Evolutionary conservation across 2,113 vertebrate species (phyloP).

Genomic region (Triplophysa tibetana): DNA sequence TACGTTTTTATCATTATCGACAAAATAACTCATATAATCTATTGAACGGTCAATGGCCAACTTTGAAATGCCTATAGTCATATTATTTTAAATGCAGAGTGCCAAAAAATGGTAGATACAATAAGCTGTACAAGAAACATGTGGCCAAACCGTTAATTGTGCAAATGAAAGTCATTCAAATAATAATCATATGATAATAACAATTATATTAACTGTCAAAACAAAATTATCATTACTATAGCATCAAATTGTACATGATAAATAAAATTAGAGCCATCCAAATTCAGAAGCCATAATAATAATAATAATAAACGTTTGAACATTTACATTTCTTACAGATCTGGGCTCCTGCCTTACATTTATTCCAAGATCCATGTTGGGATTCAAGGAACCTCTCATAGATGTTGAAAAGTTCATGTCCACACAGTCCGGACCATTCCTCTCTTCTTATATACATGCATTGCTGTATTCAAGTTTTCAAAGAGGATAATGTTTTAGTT

Average conservation of each 20-base stretch:
- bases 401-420: slow-evolving; percentile 65
- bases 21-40: slow-evolving; percentile 73
- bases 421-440: slow-evolving; percentile 33
- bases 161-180: slow-evolving; percentile 77
- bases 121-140: slow-evolving; percentile 68
- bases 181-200: slow-evolving; percentile 63
- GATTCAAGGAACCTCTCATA: slow-evolving; percentile 64
- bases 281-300: slow-evolving; percentile 73
- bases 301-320: slow-evolving; percentile 78
- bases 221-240: slow-evolving; percentile 82
- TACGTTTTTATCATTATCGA: slow-evolving; percentile 65
- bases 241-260: slow-evolving; percentile 85
- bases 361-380: slow-evolving; percentile 66
- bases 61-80: slow-evolving; percentile 61
- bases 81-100: slow-evolving; percentile 59
- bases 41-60: slow-evolving; percentile 66
- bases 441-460: slow-evolving; percentile 50
- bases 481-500: slow-evolving; percentile 43
- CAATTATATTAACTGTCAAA: slow-evolving; percentile 71
- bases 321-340: slow-evolving; percentile 92
- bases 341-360: slow-evolving; percentile 75
- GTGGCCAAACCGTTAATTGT: slow-evolving; percentile 74
- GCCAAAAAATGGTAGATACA: slow-evolving; percentile 57
- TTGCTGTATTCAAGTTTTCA: slow-evolving; percentile 47
- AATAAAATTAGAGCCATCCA: slow-evolving; percentile 90